phyloP scores from a whole-genome alignment of 30 jellyfish, hydroid and myxozoan genomes.

The Catostylus mosaicus region DNA sequence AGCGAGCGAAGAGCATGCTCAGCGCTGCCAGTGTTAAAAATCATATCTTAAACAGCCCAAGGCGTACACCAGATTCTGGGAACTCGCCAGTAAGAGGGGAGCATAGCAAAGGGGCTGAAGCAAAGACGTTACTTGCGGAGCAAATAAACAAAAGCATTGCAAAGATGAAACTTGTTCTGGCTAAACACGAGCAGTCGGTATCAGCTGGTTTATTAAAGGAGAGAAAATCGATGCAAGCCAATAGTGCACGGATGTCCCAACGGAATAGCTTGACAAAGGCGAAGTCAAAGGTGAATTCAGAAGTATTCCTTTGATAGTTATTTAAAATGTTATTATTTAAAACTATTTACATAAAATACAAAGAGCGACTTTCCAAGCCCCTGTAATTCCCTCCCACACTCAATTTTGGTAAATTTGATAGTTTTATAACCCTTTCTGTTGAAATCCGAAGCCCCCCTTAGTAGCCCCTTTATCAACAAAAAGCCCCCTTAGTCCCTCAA shows the following conservation, averaged over 20 bases:
- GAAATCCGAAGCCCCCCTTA: too few relatives aligned
- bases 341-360: too few relatives aligned
- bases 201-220: constrained; percentile 1
- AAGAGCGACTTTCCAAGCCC: too few relatives aligned
- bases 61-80: not conserved
- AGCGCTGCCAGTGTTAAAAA: not conserved
- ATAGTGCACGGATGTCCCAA: not conserved
- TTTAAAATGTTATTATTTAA: too few relatives aligned
- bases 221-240: not conserved
- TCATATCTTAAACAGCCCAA: not conserved
- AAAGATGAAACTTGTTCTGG: constrained; percentile 4
- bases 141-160: constrained; percentile 20
- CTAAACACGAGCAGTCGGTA: not conserved
- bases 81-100: constrained; percentile 13
- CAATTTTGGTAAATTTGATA: too few relatives aligned
- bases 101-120: not conserved
- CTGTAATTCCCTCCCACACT: too few relatives aligned
- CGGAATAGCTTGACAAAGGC: too few relatives aligned
- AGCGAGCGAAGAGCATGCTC: constrained; percentile 29
- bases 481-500: too few relatives aligned
- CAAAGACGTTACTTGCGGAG: not conserved
- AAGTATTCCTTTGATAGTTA: too few relatives aligned
- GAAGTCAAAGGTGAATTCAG: too few relatives aligned
- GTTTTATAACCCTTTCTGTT: too few relatives aligned
- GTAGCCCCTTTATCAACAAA: too few relatives aligned